Percentiles rank a stretch among this genome's conserved stretches.
Conservation (phyloP, 2,888 invertebrate species). For the Rapana venosa region DNA sequence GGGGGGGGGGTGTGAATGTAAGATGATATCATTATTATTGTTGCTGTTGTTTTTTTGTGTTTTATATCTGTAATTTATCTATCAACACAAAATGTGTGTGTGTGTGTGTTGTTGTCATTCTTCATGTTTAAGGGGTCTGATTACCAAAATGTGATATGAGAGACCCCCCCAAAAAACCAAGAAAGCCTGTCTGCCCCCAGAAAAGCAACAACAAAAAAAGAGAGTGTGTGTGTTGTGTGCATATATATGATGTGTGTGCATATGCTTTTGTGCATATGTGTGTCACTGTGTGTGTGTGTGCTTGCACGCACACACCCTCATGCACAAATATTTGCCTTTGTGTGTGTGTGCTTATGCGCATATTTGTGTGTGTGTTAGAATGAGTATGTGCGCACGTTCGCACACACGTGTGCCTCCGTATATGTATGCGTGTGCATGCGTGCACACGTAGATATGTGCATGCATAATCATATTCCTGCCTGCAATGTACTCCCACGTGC, state of each 20-base stretch:
- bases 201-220: too few relatives aligned
- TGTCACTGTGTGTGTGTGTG: not conserved
- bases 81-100: too few relatives aligned
- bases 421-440: not conserved
- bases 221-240: not conserved
- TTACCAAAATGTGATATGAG: too few relatives aligned
- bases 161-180: too few relatives aligned
- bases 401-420: not conserved
- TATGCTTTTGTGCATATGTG: not conserved
- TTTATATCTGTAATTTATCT: too few relatives aligned
- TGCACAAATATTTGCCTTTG: not conserved
- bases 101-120: not conserved
- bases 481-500: not conserved
- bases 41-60: too few relatives aligned
- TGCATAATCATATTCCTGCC: not conserved
- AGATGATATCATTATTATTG: too few relatives aligned
- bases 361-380: not conserved
- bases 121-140: too few relatives aligned
- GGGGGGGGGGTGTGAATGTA: too few relatives aligned
- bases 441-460: not conserved
- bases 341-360: not conserved
- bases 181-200: too few relatives aligned
- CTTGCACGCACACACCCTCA: too few relatives aligned
- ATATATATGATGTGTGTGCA: not conserved
- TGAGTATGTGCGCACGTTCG: not conserved